phyloP scores from a whole-genome alignment of 2,888 invertebrate species.

The Eutolmus rufibarbis region DNA sequence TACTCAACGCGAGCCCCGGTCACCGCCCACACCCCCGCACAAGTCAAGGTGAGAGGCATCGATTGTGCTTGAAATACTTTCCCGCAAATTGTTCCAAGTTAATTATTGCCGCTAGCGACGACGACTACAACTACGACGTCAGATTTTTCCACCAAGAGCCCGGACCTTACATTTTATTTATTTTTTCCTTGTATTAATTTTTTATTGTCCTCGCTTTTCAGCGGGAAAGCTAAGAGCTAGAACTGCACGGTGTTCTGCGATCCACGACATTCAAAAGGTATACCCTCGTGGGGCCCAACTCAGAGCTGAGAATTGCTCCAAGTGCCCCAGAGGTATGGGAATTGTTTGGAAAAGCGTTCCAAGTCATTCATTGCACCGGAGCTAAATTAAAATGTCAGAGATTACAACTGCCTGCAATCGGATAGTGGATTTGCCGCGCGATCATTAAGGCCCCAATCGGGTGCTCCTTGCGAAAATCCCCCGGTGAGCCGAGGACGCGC shows the following conservation, averaged over 20 bases:
- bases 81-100: constrained; percentile 26
- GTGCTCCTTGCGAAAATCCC: neutral
- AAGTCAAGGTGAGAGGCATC: constrained; percentile 41
- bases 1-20: neutral
- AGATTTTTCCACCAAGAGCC: neutral
- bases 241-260: neutral
- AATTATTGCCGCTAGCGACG: neutral
- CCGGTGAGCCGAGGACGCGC: neutral
- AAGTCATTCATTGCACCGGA: neutral
- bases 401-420: neutral
- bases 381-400: constrained; percentile 26
- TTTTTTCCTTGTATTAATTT: neutral
- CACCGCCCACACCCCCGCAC: neutral
- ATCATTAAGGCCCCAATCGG: neutral
- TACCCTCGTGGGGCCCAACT: neutral
- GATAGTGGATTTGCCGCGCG: neutral
- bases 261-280: neutral
- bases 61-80: constrained; percentile 39
- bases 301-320: neutral
- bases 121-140: constrained; percentile 9
- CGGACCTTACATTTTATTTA: neutral
- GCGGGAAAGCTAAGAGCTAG: neutral
- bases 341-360: constrained; percentile 1
- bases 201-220: neutral
- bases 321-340: neutral